phyloP scores from a whole-genome alignment of 1,140 invertebrate genomes.

The Belonocnema kinseyi region DNA sequence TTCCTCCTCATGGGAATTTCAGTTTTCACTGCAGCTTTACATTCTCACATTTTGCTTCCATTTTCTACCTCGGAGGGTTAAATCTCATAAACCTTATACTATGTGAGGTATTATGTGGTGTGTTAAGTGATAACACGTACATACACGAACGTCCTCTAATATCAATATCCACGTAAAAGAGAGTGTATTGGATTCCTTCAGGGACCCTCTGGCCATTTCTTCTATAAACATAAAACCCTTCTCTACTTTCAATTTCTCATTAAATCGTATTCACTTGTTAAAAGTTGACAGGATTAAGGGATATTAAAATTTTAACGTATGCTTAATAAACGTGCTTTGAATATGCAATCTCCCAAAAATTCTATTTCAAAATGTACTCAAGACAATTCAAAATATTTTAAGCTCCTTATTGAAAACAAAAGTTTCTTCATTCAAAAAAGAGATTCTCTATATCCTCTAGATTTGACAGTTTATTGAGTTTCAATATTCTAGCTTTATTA shows the following conservation, averaged over 20 bases:
- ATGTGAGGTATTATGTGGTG: conserved; percentile 14
- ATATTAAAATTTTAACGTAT: background rate
- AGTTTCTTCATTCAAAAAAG: too few species aligned
- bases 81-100: conserved; percentile 16
- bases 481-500: background rate
- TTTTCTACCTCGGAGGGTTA: background rate
- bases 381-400: background rate
- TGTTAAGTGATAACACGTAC: conserved; percentile 23
- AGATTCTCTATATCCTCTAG: background rate
- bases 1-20: background rate
- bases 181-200: background rate
- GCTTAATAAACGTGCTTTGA: background rate
- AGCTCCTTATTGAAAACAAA: background rate
- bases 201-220: background rate
- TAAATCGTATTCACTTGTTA: background rate
- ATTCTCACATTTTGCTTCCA: conserved; percentile 1
- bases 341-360: background rate
- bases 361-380: background rate
- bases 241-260: conserved; percentile 4
- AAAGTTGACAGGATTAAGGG: background rate
- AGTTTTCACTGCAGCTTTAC: background rate
- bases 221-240: conserved; percentile 10
- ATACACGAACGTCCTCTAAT: conserved; percentile 14
- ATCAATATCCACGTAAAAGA: conserved; percentile 4
- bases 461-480: background rate